Evolutionary conservation across 2,113 vertebrate species (phyloP), one percentile per base, ranked within the genome.

Genomic region (Monopterus albus): DNA sequence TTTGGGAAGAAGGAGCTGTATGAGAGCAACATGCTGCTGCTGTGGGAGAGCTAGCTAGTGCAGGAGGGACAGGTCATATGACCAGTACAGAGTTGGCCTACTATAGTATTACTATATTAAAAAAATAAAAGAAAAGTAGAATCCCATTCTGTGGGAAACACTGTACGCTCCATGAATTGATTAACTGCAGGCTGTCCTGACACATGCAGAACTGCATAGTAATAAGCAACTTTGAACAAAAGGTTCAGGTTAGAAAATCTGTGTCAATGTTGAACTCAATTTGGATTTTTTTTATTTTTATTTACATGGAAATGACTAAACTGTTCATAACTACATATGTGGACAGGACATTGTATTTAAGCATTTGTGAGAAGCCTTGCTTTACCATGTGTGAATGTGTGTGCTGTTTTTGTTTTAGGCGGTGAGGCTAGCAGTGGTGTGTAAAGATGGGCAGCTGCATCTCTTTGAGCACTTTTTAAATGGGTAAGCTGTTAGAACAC

Each of bases 381-480:
- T 49, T 7, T 14, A 42, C 18, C 6, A 13, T 13, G 4, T 59
- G 17, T 29, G 28, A 56, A 61, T 15, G 2, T 57, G 12, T 28
- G 11, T 53, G 20, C 14, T 39, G 13, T 23, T 53, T 7, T 35
- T 79, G 25, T 57, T 29, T 12, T 65, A 6, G 98, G 95, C 96
- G n/a, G 92, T 99, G 82, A 96, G 95, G 87, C 86, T 99, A 91
- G 96, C 95, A 7, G 97, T 97, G 86, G 97, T 98, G 71, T 98
- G 95, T 82, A 94, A 93, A 88, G 96, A 99, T 11, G 96, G 97
- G 36, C 96, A 97, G 82, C 85, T 99, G 83, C 97, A 99, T 91
- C 91, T 99, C 77, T 99, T 99, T 87, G 97, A 99, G 91, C 97
- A 98, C 91, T 93, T 98, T 88, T 89, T 99, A 83, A 99, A 99